phyloP scores from a whole-genome alignment of 1,140 invertebrate species.

The Nebria ingens region DNA sequence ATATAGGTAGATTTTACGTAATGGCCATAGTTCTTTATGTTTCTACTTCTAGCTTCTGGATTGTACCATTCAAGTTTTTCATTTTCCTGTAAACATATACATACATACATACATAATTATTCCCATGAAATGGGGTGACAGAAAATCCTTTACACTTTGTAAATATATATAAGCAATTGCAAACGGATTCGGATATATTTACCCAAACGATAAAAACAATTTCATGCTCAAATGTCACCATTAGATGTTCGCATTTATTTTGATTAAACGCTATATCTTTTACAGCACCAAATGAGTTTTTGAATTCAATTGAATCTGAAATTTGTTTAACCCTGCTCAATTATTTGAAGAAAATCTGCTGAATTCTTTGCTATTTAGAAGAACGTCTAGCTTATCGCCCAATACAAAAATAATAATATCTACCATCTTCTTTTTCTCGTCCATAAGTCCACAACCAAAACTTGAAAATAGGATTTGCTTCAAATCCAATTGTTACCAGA shows the following conservation, averaged over 20 bases:
- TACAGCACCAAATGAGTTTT: conserved; percentile 18
- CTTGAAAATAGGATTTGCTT: conserved; percentile 33
- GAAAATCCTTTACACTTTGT: no score
- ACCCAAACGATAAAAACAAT: conserved; percentile 35
- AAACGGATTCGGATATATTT: conserved; percentile 5
- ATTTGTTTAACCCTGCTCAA: conserved; percentile 7
- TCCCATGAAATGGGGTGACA: no score
- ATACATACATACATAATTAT: not conserved
- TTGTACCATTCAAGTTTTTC: conserved; percentile 15
- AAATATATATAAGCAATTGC: not conserved
- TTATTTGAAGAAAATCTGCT: conserved; percentile 1
- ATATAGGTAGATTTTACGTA: conserved; percentile 25
- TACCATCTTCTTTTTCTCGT: conserved; percentile 40
- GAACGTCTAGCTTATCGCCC: not conserved
- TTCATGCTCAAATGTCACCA: conserved; percentile 30
- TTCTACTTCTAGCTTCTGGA: conserved; percentile 13
- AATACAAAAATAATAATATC: conserved; percentile 5
- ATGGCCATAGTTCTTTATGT: conserved; percentile 12
- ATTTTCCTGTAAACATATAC: conserved; percentile 14
- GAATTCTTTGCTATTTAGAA: not conserved
- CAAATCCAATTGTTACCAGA: conserved; percentile 40
- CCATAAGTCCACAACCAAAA: conserved; percentile 48
- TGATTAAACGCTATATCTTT: conserved; percentile 32
- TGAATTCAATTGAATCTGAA: conserved; percentile 14
- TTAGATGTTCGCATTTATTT: conserved; percentile 30